Percentiles rank a stretch among this genome's conserved stretches.
Conservation (phyloP, 1,140 invertebrate species). For the Neocloeon triangulifer region DNA sequence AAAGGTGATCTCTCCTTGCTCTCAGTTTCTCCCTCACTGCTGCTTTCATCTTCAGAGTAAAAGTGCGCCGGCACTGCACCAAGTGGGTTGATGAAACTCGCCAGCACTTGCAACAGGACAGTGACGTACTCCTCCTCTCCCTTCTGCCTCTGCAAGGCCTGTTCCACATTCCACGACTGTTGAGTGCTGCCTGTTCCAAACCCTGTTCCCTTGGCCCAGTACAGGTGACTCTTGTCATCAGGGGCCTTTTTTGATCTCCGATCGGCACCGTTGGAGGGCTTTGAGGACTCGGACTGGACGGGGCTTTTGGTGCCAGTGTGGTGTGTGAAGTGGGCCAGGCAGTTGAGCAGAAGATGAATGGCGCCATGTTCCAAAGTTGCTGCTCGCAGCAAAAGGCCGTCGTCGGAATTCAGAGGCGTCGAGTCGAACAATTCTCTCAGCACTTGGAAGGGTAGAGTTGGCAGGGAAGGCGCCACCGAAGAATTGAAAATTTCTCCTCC, state of each 20-base stretch:
- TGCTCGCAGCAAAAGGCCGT: conserved; percentile 49
- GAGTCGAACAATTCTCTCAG: conserved; percentile 55
- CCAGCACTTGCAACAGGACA: conserved; percentile 51
- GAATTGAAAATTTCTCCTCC: conserved; percentile 59
- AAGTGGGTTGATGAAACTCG: conserved; percentile 67
- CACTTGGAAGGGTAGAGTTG: conserved; percentile 75
- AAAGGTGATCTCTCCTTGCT: conserved; percentile 19
- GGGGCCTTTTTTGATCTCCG: conserved; percentile 8
- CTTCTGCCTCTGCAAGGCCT: conserved; percentile 65
- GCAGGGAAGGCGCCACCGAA: conserved; percentile 45
- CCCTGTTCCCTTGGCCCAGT: conserved; percentile 87
- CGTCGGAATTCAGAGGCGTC: conserved; percentile 55
- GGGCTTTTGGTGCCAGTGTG: conserved; percentile 35
- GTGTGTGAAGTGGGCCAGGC: conserved; percentile 73
- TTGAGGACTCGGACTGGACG: neutral
- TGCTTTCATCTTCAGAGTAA: conserved; percentile 13
- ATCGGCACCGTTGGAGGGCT: neutral
- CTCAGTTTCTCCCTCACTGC: conserved; percentile 9
- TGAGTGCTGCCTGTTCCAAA: conserved; percentile 89
- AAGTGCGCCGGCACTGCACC: conserved; percentile 27
- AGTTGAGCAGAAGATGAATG: conserved; percentile 60
- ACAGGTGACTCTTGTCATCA: conserved; percentile 63
- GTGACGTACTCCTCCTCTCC: conserved; percentile 87
- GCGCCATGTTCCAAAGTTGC: conserved; percentile 65
- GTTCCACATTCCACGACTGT: conserved; percentile 89